Percentiles rank a stretch among this genome's conserved stretches.
Evolutionary conservation across 2,797 vertebrate species (phyloP).

Genomic region (Muraenolepis orangiensis): DNA sequence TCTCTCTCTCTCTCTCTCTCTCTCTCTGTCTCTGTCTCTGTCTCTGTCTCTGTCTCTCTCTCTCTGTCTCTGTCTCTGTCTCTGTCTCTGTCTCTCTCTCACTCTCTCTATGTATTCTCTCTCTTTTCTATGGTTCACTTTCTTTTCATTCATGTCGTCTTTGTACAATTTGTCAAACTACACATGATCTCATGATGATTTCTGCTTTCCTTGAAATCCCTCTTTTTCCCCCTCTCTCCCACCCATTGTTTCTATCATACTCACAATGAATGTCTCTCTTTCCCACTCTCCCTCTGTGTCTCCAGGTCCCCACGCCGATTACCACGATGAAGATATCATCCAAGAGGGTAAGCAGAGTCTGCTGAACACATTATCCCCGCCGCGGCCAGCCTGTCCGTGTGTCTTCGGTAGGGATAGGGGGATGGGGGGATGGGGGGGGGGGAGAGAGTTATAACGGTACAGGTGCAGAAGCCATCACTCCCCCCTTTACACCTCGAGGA

Average conservation of each 20-base stretch:
- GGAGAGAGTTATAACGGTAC: conserved; percentile 16
- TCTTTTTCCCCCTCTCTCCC: background rate
- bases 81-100: background rate
- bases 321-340: conserved; percentile 99
- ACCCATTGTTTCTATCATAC: background rate
- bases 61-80: background rate
- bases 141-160: background rate
- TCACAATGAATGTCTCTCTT: conserved; percentile 16
- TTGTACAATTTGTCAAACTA: background rate
- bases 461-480: conserved; percentile 29
- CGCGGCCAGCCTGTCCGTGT: background rate
- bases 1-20: background rate
- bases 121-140: background rate
- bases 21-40: background rate
- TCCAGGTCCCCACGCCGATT: conserved; percentile 87
- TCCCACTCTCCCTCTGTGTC: conserved; percentile 17
- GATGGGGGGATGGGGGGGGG: conserved; percentile 20
- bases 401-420: conserved; percentile 6
- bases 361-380: conserved; percentile 21
- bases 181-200: background rate
- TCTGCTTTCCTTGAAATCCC: background rate
- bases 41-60: background rate
- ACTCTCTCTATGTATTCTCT: background rate
- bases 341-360: conserved; percentile 82
- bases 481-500: conserved; percentile 30